Base-by-base conservation (phyloP, 2,888 invertebrate species). In the Melieria crassipennis region DNA sequence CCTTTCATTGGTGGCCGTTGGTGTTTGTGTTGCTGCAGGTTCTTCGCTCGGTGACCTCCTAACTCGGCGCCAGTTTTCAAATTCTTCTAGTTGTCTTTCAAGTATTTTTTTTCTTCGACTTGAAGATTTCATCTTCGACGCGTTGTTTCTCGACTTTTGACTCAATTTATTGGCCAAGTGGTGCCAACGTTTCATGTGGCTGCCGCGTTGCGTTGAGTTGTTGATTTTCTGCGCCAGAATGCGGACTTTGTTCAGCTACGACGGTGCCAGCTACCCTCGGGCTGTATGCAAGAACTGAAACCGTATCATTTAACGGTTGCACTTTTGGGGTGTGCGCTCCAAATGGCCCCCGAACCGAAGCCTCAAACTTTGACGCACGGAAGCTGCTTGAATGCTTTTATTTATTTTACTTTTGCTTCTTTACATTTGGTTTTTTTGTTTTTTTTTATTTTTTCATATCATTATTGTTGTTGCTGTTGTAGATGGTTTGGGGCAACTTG, bases 221-320 rank as follows among this genome's bases (percentile, higher is more conserved):
- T 30, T 30, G 30, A 30, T 30, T 30, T 3, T 30, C 30, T 45
- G 30, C 30, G 30, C 3, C 30, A 30, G 30, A 30, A 30, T 30
- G 30, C 30, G 30, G 30, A 30, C 30, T 30, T 30, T 30, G 30
- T 30, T 30, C 30, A 30, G n/a, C 16, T 11, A 16, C 67, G 50
- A 67, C 67, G 48, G 73, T 65, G 72, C 72, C 65, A 70, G 71
- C 78, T 78, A 77, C 77, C 78, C 81, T 76, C 75, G 68, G 79
- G 79, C 78, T 76, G 64, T 62, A 69, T 66, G 45, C 48, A 50
- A 58, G 68, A 71, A 79, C 75, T 80, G 83, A 79, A 75, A 81
- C 80, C 82, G 79, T 85, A 82, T 85, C 82, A 85, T 85, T 85
- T 85, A 83, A 79, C 85, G 84, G 85, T 85, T 85, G 86, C 85